A percentile compares a stretch with the other conserved stretches of the same genome.
Conservation (phyloP, 2,797 vertebrate species). For the Lycodopsis pacificus region DNA sequence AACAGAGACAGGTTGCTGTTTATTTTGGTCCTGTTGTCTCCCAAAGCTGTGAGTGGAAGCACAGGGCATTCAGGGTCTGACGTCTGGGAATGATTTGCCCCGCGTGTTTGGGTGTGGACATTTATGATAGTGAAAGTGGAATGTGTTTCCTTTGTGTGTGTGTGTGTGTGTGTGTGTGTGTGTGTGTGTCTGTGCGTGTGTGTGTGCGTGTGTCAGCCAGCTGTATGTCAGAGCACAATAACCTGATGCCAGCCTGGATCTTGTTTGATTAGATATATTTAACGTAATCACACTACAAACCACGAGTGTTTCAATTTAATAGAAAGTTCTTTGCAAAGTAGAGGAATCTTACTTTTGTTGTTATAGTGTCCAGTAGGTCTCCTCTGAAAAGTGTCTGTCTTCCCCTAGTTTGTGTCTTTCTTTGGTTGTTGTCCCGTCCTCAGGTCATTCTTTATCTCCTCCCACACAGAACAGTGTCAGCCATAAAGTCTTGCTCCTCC, state of each 20-base stretch:
- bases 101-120: background rate
- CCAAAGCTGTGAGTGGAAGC: background rate
- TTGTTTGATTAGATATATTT: background rate
- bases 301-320: too few species aligned
- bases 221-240: background rate
- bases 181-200: too few species aligned
- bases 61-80: background rate
- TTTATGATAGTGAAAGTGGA: background rate
- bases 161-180: too few species aligned
- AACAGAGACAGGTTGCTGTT: background rate
- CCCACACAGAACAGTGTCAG: constrained; percentile 3
- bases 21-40: background rate
- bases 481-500: constrained; percentile 3
- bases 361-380: background rate
- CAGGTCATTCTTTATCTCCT: constrained; percentile 11
- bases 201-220: too few species aligned
- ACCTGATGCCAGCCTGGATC: background rate
- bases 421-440: background rate
- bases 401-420: background rate
- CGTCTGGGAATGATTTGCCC: background rate
- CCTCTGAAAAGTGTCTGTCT: background rate
- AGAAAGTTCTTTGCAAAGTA: background rate
- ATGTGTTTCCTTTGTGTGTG: background rate
- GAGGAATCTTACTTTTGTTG: background rate
- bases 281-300: background rate